Conservation (phyloP, 2,113 vertebrate genomes). For the Paedocypris sp. region DNA sequence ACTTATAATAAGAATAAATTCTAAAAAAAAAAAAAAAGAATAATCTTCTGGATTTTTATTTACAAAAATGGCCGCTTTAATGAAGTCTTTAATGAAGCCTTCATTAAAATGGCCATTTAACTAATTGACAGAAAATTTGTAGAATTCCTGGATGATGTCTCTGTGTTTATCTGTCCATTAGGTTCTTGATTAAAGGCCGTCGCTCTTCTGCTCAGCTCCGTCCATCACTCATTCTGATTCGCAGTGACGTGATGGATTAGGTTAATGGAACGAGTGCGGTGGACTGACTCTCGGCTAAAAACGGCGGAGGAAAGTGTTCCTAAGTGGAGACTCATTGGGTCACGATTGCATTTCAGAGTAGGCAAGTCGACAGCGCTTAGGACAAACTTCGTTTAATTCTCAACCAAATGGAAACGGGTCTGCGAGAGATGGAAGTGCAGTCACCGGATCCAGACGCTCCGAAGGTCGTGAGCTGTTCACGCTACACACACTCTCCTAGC, state of each 20-base stretch:
- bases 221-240: constrained; percentile 30
- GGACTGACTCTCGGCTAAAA: not conserved
- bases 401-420: not conserved
- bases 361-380: not conserved
- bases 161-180: not conserved
- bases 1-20: not conserved
- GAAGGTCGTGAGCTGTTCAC: no score
- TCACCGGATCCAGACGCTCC: no score
- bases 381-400: not conserved
- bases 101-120: not conserved
- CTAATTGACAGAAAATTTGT: no score
- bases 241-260: constrained; percentile 45
- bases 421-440: not conserved
- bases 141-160: no score
- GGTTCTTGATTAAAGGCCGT: constrained; percentile 8
- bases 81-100: not conserved
- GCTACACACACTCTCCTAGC: no score
- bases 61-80: not conserved
- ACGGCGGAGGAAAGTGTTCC: constrained; percentile 1
- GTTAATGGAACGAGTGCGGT: constrained; percentile 41
- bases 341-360: not conserved
- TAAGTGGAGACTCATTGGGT: not conserved
- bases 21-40: not conserved
- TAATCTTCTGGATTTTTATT: no score
- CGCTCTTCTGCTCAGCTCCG: not conserved